A percentile compares a stretch with the other conserved stretches of the same genome.
phyloP scores from a whole-genome alignment of 2,888 invertebrate genomes.

The Dryadula phaetusa region DNA sequence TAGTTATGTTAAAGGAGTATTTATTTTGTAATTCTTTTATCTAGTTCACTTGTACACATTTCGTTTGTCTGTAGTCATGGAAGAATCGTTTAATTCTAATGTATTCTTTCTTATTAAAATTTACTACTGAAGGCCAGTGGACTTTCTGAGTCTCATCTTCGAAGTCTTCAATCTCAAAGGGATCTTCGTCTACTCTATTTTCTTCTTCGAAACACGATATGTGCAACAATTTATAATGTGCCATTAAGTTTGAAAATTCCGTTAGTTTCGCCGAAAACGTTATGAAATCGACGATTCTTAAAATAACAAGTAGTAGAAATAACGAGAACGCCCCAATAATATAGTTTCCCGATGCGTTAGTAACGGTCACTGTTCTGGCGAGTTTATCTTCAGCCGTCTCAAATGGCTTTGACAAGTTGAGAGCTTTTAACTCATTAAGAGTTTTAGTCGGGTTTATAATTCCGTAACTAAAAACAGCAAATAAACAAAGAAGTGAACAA shows the following conservation, averaged over 20 bases:
- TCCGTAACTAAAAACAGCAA: constrained; percentile 54
- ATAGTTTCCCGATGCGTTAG: constrained; percentile 66
- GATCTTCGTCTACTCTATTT: constrained; percentile 41
- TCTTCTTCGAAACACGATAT: constrained; percentile 49
- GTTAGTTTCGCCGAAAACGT: constrained; percentile 69
- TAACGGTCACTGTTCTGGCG: constrained; percentile 56
- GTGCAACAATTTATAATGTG: constrained; percentile 64
- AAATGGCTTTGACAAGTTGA: constrained; percentile 41
- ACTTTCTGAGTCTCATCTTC: constrained; percentile 45
- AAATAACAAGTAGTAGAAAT: constrained; percentile 60
- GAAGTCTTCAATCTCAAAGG: constrained; percentile 45
- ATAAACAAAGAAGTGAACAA: constrained; percentile 33
- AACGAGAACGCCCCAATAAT: constrained; percentile 66
- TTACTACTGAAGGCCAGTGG: constrained; percentile 58
- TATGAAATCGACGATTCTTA: constrained; percentile 64
- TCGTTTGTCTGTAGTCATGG: constrained; percentile 50
- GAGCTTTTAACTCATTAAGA: constrained; percentile 50
- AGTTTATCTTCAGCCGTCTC: constrained; percentile 55
- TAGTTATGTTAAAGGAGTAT: background rate
- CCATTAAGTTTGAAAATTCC: constrained; percentile 68
- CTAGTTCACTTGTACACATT: constrained; percentile 9
- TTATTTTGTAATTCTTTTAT: background rate
- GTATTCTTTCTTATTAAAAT: constrained; percentile 56
- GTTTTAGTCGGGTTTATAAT: constrained; percentile 59
- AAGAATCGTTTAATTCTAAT: constrained; percentile 47